Evolutionary conservation across 2,113 vertebrate genomes (phyloP).

Genomic region (Enhydra lutris): DNA sequence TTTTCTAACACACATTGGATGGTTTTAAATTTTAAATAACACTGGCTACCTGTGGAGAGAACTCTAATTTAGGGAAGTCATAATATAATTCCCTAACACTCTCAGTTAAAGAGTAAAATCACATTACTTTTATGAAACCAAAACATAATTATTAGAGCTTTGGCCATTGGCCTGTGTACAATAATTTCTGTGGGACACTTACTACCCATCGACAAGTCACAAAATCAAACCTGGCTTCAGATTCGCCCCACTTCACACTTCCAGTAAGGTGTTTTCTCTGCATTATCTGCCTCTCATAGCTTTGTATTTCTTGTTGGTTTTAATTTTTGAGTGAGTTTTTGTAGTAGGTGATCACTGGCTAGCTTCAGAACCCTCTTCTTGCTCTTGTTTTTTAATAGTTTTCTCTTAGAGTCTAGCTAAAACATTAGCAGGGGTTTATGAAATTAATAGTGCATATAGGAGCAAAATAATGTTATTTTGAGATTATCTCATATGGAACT

Average conservation of each 20-base stretch:
- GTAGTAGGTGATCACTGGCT: neutral
- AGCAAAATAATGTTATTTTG: neutral
- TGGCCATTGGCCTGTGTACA: neutral
- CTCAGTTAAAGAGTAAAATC: neutral
- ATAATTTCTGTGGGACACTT: neutral
- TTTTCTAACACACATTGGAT: neutral
- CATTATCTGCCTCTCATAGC: neutral
- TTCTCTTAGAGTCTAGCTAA: neutral
- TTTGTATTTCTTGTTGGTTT: neutral
- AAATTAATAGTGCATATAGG: no score
- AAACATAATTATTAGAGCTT: neutral
- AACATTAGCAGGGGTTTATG: neutral
- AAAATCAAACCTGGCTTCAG: neutral
- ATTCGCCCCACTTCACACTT: neutral
- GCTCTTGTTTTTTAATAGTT: neutral
- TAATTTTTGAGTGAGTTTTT: neutral
- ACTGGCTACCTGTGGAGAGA: neutral
- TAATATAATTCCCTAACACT: neutral
- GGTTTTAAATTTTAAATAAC: neutral
- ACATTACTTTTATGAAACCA: neutral
- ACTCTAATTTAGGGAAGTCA: neutral
- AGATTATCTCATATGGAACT: neutral
- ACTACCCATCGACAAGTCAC: neutral
- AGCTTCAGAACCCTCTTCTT: neutral
- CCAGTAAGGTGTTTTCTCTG: neutral